Evolutionary conservation across 2,113 vertebrate genomes (phyloP).

Genomic region (Okapia johnstoni): DNA sequence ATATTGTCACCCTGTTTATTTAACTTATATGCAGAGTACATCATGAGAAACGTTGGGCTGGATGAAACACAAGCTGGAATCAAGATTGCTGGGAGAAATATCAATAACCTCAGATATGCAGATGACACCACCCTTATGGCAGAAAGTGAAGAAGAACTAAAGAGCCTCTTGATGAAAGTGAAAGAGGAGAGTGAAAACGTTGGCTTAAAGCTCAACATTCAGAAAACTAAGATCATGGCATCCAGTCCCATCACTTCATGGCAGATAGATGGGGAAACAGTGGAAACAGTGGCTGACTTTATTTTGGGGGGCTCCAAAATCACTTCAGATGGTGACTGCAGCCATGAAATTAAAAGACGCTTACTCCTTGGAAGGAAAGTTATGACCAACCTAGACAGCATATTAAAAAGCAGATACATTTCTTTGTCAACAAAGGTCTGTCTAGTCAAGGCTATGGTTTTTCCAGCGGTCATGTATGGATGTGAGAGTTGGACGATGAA

Average conservation of each 20-base stretch:
- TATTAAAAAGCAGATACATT: not conserved
- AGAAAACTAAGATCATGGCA: not conserved
- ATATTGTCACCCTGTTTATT: not conserved
- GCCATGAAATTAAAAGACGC: not conserved
- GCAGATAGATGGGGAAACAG: not conserved
- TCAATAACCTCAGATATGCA: not conserved
- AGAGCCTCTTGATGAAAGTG: not conserved
- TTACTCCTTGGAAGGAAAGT: not conserved
- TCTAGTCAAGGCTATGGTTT: too few relatives aligned
- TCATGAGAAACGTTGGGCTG: not conserved
- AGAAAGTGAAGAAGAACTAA: not conserved
- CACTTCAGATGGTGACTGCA: not conserved
- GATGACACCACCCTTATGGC: not conserved
- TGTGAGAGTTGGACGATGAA: not conserved
- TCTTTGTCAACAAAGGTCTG: not conserved
- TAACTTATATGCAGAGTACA: not conserved
- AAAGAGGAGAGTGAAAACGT: not conserved
- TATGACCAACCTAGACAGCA: not conserved
- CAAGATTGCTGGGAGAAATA: not conserved
- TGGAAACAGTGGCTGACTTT: not conserved
- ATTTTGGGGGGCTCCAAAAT: not conserved
- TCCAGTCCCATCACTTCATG: accelerated
- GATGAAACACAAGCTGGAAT: not conserved
- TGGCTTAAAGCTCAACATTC: not conserved
- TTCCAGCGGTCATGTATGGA: not conserved